phyloP scores from a whole-genome alignment of 1,140 invertebrate species.

The Megalopta genalis region DNA sequence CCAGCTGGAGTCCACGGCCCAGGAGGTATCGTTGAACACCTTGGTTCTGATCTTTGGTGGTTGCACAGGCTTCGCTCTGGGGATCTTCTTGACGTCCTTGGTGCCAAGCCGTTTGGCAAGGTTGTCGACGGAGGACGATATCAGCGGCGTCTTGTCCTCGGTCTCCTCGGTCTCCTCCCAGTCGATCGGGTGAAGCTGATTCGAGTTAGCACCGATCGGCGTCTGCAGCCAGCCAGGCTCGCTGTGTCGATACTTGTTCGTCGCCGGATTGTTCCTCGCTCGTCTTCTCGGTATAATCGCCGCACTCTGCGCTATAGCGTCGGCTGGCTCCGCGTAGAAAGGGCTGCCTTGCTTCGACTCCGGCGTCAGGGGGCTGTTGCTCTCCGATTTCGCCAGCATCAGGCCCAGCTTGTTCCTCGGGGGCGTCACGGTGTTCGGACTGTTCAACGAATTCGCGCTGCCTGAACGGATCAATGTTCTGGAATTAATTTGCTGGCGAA shows the following conservation, averaged over 20 bases:
- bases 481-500: too few relatives aligned
- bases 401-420: conserved; percentile 77
- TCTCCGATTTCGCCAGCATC: conserved; percentile 73
- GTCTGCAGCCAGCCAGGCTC: conserved; percentile 83
- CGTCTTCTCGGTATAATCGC: conserved; percentile 75
- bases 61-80: conserved; percentile 85
- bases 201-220: conserved; percentile 67
- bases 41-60: conserved; percentile 84
- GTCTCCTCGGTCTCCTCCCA: conserved; percentile 80
- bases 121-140: conserved; percentile 87
- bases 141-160: conserved; percentile 77
- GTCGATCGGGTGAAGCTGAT: conserved; percentile 82
- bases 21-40: conserved; percentile 84
- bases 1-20: conserved; percentile 93
- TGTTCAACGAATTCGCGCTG: conserved; percentile 77
- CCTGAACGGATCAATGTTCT: conserved; percentile 52
- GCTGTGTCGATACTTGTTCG: conserved; percentile 82
- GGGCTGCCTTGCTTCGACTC: conserved; percentile 88
- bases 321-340: conserved; percentile 95
- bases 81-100: conserved; percentile 78
- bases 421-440: conserved; percentile 71
- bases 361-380: conserved; percentile 74
- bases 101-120: conserved; percentile 79
- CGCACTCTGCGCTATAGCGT: conserved; percentile 84
- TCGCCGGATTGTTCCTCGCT: conserved; percentile 67